Evolutionary conservation across 2,797 vertebrate species (phyloP).

Genomic region (Cynopterus sphinx): DNA sequence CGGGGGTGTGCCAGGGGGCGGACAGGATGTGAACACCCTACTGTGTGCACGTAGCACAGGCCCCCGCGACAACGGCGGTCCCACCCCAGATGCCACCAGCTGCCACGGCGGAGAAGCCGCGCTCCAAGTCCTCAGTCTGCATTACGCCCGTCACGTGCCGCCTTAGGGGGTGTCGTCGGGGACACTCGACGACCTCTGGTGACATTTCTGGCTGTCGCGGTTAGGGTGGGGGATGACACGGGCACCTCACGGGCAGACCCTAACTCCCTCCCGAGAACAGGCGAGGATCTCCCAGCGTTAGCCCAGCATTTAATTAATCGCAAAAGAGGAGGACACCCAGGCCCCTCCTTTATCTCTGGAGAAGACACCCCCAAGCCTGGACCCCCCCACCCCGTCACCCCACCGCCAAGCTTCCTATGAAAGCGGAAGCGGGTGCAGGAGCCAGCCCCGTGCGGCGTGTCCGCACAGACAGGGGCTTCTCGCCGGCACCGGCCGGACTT

Average conservation of each 20-base stretch:
- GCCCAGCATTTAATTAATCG: accelerated
- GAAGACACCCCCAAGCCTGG: too few species aligned
- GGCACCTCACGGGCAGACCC: accelerated
- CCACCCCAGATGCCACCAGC: neutral
- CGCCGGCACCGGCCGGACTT: neutral
- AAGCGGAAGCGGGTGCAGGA: too few species aligned
- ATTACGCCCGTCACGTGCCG: too few species aligned
- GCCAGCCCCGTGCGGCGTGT: too few species aligned
- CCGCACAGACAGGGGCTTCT: too few species aligned
- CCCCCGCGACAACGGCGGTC: neutral
- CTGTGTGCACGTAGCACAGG: accelerated
- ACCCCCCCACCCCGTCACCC: too few species aligned
- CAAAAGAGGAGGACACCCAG: accelerated
- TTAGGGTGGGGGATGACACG: too few species aligned
- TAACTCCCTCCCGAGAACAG: neutral
- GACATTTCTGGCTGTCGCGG: neutral
- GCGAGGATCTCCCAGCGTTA: too few species aligned
- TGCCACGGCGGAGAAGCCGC: neutral
- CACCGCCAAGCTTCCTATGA: too few species aligned
- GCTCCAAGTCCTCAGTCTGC: accelerated
- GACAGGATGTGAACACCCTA: accelerated
- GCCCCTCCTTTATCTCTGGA: accelerated
- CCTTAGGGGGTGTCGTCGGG: neutral
- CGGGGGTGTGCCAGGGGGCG: too few species aligned
- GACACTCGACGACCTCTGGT: too few species aligned